Percentiles rank a stretch among this genome's conserved stretches.
Conservation (phyloP, 2,888 invertebrate species). For the Acleris sparsana region DNA sequence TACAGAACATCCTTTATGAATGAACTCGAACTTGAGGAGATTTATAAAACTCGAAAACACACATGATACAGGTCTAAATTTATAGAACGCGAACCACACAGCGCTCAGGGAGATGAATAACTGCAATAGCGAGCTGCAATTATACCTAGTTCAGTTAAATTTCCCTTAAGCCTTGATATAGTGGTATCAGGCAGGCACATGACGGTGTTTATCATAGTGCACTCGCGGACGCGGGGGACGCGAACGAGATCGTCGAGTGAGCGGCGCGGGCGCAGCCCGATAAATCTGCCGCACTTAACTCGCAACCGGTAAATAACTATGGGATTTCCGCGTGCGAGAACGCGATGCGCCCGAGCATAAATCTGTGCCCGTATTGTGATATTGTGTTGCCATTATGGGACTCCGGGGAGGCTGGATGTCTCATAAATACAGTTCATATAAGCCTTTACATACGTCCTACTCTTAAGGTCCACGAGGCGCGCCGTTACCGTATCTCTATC, state of each 20-base stretch:
- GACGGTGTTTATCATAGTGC: conserved; percentile 52
- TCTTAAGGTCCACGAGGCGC: conserved; percentile 54
- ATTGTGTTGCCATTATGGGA: conserved; percentile 82
- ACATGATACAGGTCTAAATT: conserved; percentile 17
- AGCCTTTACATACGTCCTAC: conserved; percentile 49
- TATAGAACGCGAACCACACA: conserved; percentile 5
- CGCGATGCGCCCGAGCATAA: conserved; percentile 79
- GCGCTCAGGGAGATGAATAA: conserved; percentile 25
- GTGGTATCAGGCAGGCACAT: conserved; percentile 50
- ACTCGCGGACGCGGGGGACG: conserved; percentile 53
- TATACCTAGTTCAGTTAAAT: conserved; percentile 53
- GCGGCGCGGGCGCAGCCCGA: conserved; percentile 66
- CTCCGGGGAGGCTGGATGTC: conserved; percentile 70
- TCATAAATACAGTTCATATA: conserved; percentile 71
- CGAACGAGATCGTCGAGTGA: conserved; percentile 77
- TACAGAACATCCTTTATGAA: conserved; percentile 44
- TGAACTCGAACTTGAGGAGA: conserved; percentile 26
- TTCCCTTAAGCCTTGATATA: conserved; percentile 58
- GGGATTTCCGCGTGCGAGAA: conserved; percentile 83
- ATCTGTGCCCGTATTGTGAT: conserved; percentile 83
- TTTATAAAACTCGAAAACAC: conserved; percentile 32
- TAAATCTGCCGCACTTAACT: conserved; percentile 83
- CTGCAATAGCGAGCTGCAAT: conserved; percentile 47
- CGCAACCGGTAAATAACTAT: conserved; percentile 84
- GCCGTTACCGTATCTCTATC: conserved; percentile 54